These are phyloP conservation scores for Metalampra italica DNA, from an alignment of 2,888 invertebrate genomes.

Conservation along the genomic window DNA sequence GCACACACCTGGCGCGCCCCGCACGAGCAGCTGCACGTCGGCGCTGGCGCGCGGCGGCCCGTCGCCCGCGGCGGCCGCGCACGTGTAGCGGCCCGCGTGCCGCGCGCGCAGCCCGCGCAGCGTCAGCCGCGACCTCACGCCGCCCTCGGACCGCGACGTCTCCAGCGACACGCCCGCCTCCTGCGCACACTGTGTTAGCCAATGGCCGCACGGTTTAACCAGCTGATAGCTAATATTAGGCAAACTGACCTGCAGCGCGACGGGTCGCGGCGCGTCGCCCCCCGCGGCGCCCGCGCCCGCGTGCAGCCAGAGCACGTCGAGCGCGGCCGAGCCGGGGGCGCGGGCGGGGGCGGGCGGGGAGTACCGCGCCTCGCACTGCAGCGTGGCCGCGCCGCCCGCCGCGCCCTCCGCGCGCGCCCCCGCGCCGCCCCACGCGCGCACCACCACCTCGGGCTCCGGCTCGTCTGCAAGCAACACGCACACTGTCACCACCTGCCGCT, in stretches of 20 bases:
- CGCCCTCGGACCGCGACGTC: background rate
- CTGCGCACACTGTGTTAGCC: background rate
- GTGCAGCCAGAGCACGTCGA: constrained; percentile 35
- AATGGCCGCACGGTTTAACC: background rate
- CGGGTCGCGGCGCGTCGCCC: constrained; percentile 24
- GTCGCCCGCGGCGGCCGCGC: constrained; percentile 9
- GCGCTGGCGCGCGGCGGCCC: background rate
- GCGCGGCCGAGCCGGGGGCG: constrained; percentile 23
- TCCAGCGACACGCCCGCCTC: background rate
- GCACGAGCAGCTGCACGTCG: background rate
- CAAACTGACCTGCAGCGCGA: too few species aligned
- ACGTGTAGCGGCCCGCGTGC: constrained; percentile 55
- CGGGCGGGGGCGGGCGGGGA: constrained; percentile 9
- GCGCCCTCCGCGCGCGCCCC: constrained; percentile 23
- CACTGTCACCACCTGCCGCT: background rate
- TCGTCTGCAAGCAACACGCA: background rate
- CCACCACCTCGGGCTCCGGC: background rate
- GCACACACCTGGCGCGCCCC: background rate
- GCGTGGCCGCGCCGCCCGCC: constrained; percentile 26
- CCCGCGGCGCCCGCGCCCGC: constrained; percentile 29
- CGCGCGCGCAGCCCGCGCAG: constrained; percentile 57
- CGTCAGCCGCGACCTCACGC: background rate
- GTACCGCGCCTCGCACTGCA: constrained; percentile 53
- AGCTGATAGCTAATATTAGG: too few species aligned
- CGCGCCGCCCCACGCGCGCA: background rate